These are phyloP conservation scores for Hemicordylus capensis DNA, from an alignment of 2,113 vertebrate genomes.

Conservation along the genomic window DNA sequence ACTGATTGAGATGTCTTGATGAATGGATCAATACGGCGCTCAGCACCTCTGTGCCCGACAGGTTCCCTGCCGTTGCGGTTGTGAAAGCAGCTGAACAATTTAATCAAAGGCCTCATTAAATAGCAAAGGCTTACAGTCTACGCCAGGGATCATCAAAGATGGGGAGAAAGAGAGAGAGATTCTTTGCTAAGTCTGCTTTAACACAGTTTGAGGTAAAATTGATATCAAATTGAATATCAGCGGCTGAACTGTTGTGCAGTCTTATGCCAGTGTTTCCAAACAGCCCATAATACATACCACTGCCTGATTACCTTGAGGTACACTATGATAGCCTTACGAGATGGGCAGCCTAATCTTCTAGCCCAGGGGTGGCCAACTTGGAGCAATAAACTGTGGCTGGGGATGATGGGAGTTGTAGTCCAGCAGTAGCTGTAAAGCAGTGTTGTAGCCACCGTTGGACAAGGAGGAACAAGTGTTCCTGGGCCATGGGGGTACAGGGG, in stretches of 20 bases:
- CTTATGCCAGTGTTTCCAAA: background rate
- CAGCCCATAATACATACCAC: background rate
- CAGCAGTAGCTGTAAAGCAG: too few species aligned
- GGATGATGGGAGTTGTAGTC: too few species aligned
- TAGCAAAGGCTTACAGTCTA: conserved; percentile 16
- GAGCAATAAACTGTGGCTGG: too few species aligned
- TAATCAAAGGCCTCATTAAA: conserved; percentile 37
- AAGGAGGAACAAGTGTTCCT: too few species aligned
- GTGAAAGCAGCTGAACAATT: conserved; percentile 26
- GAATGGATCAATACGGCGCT: conserved; percentile 3
- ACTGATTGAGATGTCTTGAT: conserved; percentile 5
- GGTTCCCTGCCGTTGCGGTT: background rate
- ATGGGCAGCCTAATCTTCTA: background rate
- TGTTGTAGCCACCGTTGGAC: too few species aligned
- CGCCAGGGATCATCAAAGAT: background rate
- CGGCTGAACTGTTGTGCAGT: too few species aligned
- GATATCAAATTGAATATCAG: background rate
- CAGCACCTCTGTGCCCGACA: background rate
- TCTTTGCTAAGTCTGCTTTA: background rate
- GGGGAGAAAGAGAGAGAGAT: background rate
- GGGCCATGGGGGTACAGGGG: too few species aligned
- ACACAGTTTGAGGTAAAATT: background rate
- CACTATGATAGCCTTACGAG: background rate
- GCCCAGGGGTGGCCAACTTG: too few species aligned
- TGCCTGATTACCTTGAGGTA: background rate